Evolutionary conservation across 1,140 invertebrate species (phyloP), one percentile per base, ranked within the genome.

Genomic region (Steinernema khuongi): DNA sequence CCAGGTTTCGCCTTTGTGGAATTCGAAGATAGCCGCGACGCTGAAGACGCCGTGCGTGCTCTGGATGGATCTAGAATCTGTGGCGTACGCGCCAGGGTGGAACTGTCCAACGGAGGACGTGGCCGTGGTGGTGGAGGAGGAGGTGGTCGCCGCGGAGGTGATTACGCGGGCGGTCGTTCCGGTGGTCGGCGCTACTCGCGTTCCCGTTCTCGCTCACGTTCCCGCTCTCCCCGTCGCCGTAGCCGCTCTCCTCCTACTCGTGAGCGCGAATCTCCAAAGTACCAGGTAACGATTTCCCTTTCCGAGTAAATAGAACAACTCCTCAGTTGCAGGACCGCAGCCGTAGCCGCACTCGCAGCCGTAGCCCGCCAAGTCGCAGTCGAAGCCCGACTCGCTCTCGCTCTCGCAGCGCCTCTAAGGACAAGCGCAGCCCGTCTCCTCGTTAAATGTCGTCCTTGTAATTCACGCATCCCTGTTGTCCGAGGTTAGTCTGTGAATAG

Each of bases 1-100:
- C 92, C 92, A 50, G 94, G 94, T 32, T 97, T 96, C 88, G 94
- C 93, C 17, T 97, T 96, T 88, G 91, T 96, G n/a, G 93, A 96
- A 86, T 96, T 94, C 87, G 94, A 97, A 87, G 94, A 94, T 86
- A 89, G 91, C 81, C 90, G 93, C 84, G 94, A 97, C 87, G 94
- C 94, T 4, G 93, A 94, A 85, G 94, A 97, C 88, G 92, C 93
- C 19, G 91, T 94, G n/a, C 88, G 92, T 81, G 93, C 91, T 67
- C 87, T 98, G 73, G 94, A 98, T 88, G 95, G 95, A 83, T 80
- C 80, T 18, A 78, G 80, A 30, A 82, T 81, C 31, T 84, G 81
- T 41, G 81, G 81, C 1, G 81, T 84, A 1, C 77, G 77, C 14
- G 81, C 79, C 19, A 70, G 78, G 14, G 81, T 81, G 1, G 81